Evolutionary conservation across 2,888 invertebrate genomes (phyloP).

Genomic region (Eumacrocentrus americanus): DNA sequence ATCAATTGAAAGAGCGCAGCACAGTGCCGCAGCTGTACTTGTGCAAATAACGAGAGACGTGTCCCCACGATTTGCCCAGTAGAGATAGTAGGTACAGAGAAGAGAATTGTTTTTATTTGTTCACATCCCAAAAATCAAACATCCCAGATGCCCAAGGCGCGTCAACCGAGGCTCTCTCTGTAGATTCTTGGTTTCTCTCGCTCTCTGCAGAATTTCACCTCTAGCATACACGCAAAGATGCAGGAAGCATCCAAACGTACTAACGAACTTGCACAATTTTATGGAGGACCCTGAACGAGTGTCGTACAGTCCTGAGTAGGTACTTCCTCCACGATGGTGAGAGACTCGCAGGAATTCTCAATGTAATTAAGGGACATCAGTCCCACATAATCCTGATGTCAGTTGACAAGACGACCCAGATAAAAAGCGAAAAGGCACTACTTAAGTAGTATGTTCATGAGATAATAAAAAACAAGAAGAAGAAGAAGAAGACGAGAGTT

Average conservation of each 20-base stretch:
- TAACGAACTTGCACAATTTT: conserved; percentile 36
- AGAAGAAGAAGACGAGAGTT: not conserved
- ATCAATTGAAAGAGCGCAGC: not conserved
- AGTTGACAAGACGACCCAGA: conserved; percentile 20
- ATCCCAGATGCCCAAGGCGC: conserved; percentile 5
- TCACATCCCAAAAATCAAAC: conserved; percentile 25
- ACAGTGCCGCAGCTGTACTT: conserved; percentile 23
- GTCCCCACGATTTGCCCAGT: conserved; percentile 17
- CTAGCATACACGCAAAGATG: conserved; percentile 1
- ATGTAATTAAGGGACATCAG: conserved; percentile 22
- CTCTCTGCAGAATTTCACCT: conserved; percentile 21
- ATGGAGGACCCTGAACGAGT: conserved; percentile 11
- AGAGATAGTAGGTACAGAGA: not conserved
- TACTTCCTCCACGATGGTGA: conserved; percentile 25
- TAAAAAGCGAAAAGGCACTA: not conserved
- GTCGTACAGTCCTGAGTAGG: conserved; percentile 3
- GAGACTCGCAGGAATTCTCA: conserved; percentile 14
- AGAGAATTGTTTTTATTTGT: conserved; percentile 25
- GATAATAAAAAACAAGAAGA: not conserved
- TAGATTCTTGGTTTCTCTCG: conserved; percentile 3
- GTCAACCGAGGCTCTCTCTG: conserved; percentile 5
- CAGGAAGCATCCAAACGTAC: conserved; percentile 34
- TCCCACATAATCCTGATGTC: too few relatives aligned
- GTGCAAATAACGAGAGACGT: conserved; percentile 19
- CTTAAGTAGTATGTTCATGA: not conserved